Evolutionary conservation across 1,140 invertebrate genomes (phyloP), one percentile per base, ranked within the genome.

Genomic region (Drosophila malerkotliana): DNA sequence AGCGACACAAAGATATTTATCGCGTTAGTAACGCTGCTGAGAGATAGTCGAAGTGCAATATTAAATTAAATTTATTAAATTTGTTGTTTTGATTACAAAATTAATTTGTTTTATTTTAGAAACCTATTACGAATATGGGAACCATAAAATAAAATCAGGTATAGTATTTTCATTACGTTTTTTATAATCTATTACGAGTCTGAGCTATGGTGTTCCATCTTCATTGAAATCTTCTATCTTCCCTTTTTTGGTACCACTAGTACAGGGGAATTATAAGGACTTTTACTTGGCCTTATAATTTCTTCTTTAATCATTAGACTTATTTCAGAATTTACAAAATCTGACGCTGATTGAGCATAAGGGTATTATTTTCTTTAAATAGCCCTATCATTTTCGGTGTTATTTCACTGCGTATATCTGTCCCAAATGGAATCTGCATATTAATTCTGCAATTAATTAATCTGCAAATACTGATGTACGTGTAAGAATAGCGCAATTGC

Each of bases 141-240:
- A 18, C 18, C 18, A 18, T 18, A 18, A 18, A 18, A 18, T 18
- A 18, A 18, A 18, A 3, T 55, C 53, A 2, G 53, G 34, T 2
- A 55, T 41, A 0, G 53, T 44, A 15, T 26, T 41, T 51, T 61
- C 58, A 45, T 45, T 57, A 1, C 37, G n/a, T 24, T 66, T 56
- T 57, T n/a, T 26, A 47, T 45, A 53, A 18, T 53, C 51, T 18
- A 18, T 18, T 18, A 53, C 51, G 2, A 53, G 15, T 34, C 51
- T 54, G 1, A 26, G 21, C 24, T 54, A 26, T 2, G 4, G 9
- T 14, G 5, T 32, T 32, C 12, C 49, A 14, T 51, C 24, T 51
- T 51, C 26, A 15, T 28, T 34, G 4, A 18, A 15, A 6, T 18
- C 18, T 18, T 18, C 18, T 1, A 18, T 18, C 18, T 18, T 18